Evolutionary conservation across 2,113 vertebrate species (phyloP).

Genomic region (Monopterus albus): DNA sequence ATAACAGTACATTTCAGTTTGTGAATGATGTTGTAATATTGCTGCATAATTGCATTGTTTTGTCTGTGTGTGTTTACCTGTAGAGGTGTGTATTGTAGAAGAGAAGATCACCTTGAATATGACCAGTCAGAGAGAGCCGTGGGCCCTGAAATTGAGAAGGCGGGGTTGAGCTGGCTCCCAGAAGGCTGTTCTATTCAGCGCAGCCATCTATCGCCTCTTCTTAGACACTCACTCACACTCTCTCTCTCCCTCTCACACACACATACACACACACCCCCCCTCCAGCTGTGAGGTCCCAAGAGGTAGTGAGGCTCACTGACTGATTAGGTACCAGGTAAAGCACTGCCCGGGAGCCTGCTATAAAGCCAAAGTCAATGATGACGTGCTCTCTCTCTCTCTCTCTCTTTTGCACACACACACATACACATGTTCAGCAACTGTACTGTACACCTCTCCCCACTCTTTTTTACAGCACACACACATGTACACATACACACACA

Average conservation of each 20-base stretch:
- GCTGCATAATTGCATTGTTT: slow-evolving; percentile 17
- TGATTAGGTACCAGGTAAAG: slow-evolving; percentile 92
- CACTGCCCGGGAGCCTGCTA: slow-evolving; percentile 86
- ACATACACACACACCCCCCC: slow-evolving; percentile 49
- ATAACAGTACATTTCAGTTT: slow-evolving; percentile 41
- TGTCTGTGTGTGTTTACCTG: slow-evolving; percentile 31
- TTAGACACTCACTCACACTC: slow-evolving; percentile 45
- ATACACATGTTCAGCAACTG: slow-evolving; percentile 35
- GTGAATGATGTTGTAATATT: slow-evolving; percentile 38
- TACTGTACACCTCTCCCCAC: slow-evolving; percentile 42
- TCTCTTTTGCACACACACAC: slow-evolving; percentile 7
- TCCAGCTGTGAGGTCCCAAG: slow-evolving; percentile 82
- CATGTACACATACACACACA: slow-evolving; percentile 40
- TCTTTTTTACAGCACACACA: slow-evolving; percentile 26
- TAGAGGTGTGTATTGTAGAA: slow-evolving; percentile 55
- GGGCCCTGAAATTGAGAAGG: slow-evolving; percentile 77
- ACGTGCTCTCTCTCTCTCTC: slow-evolving; percentile 23
- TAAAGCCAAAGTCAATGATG: slow-evolving; percentile 85
- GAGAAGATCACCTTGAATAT: slow-evolving; percentile 83
- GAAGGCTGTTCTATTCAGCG: slow-evolving; percentile 76
- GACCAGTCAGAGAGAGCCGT: slow-evolving; percentile 80
- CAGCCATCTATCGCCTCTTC: slow-evolving; percentile 56
- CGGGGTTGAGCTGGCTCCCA: slow-evolving; percentile 74
- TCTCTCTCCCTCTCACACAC: slow-evolving; percentile 41
- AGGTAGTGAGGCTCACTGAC: slow-evolving; percentile 85